Base-by-base conservation (phyloP, 64 coral and sea anemone genomes). In the Dendronephthya gigantea region DNA sequence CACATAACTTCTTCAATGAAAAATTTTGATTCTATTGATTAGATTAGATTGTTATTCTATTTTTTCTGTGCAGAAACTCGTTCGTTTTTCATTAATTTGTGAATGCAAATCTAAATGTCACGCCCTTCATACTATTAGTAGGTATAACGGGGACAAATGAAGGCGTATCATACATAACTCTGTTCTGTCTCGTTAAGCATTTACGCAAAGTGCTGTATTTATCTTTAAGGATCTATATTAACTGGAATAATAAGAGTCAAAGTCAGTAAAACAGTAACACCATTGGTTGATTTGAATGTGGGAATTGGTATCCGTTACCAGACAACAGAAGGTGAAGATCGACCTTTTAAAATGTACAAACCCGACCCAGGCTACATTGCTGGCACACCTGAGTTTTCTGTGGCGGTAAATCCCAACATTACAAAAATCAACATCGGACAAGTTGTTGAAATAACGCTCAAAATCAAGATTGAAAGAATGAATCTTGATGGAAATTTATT, bases 201-300 rank as follows among this genome's bases (percentile, higher is more conserved):
- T 6, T 6, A 45, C 11, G 41, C 41, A 4, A 45, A 45, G 11
- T 45, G 4, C 41, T 45, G 11, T 45, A 6, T 45, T 45, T 45
- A 45, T 45, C 12, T 43, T 35, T 82, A 65, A 94, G 94, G 29
- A 12, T 10, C 70, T 43, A 47, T 83, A 66, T 90, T 96, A 28
- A 35, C 32, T 37, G 94, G 94, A 12, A 33, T 30, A 39, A 27
- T 96, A 59, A 37, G n/a, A 0, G 38, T 96, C 48, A 38, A 89
- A 35, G 94, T 96, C 9, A 86, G 83, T 31, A 11, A 82, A 23
- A 83, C 83, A 28, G 89, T 96, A 7, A 83, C 85, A 22, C 94
- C 94, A 6, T 82, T 96, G 28, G 92, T 81, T 16, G 65, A 90
- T 36, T 86, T 96, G 29, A 84, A 96, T 38, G 48, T 93, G 8